These are phyloP conservation scores for Jordanella pulchra DNA, from an alignment of 2,797 vertebrate genomes.

Conservation along the genomic window DNA sequence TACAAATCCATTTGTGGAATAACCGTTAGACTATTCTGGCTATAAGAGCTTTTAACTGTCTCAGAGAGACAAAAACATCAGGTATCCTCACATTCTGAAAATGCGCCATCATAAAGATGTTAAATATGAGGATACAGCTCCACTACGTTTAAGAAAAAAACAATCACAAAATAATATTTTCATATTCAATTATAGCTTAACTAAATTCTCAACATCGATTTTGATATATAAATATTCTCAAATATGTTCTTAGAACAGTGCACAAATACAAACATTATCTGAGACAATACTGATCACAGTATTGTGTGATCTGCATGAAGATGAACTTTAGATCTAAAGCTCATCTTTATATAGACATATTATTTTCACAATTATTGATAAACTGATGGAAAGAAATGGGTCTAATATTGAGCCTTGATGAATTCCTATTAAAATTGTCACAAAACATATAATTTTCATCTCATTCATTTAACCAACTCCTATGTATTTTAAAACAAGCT, in stretches of 20 bases:
- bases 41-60: neutral
- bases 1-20: neutral
- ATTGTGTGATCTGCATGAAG: neutral
- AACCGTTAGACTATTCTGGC: neutral
- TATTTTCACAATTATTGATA: neutral
- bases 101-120: neutral
- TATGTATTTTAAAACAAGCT: too few relatives aligned
- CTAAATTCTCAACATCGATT: neutral
- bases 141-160: neutral
- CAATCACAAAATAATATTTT: neutral
- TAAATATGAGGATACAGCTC: neutral
- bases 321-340: neutral
- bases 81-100: neutral
- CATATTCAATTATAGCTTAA: neutral
- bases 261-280: neutral
- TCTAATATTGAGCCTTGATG: neutral
- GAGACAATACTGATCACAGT: neutral
- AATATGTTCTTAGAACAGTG: neutral
- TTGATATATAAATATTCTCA: neutral
- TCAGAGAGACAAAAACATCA: neutral
- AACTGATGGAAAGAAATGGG: neutral
- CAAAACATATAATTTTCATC: too few relatives aligned
- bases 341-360: neutral
- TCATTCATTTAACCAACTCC: neutral
- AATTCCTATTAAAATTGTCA: neutral